Percentiles rank a stretch among this genome's conserved stretches.
Conservation (phyloP, 2,888 invertebrate genomes). For the Pammene fasciana region DNA sequence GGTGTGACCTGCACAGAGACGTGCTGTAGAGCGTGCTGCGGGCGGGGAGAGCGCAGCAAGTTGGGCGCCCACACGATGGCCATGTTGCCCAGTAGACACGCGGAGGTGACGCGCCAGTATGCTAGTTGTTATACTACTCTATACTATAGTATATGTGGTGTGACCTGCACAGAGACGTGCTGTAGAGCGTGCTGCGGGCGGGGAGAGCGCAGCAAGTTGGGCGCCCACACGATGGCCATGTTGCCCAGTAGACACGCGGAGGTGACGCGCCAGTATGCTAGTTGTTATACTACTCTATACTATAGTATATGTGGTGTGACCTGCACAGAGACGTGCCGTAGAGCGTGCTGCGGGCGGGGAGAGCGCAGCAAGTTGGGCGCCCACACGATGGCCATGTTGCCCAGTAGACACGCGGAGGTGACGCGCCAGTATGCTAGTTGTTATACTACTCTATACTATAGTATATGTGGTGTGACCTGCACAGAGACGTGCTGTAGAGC, state of each 20-base stretch:
- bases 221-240: slow-evolving; percentile 89
- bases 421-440: too few relatives aligned
- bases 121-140: too few relatives aligned
- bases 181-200: slow-evolving; percentile 94
- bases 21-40: slow-evolving; percentile 94
- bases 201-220: slow-evolving; percentile 86
- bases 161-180: slow-evolving; percentile 88
- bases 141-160: background rate
- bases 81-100: slow-evolving; percentile 86
- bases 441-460: too few relatives aligned
- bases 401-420: too few relatives aligned
- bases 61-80: slow-evolving; percentile 97
- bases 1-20: slow-evolving; percentile 85
- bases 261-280: slow-evolving; percentile 84
- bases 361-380: slow-evolving; percentile 98
- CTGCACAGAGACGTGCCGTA: slow-evolving; percentile 92
- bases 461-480: too few relatives aligned
- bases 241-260: too few relatives aligned
- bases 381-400: slow-evolving; percentile 98
- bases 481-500: too few relatives aligned
- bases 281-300: background rate
- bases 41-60: slow-evolving; percentile 85
- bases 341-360: slow-evolving; percentile 93
- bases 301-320: background rate
- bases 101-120: too few relatives aligned